A percentile compares a stretch with the other conserved stretches of the same genome.
Conservation (phyloP, 2,113 vertebrate species). For the Rafetus swinhoei region DNA sequence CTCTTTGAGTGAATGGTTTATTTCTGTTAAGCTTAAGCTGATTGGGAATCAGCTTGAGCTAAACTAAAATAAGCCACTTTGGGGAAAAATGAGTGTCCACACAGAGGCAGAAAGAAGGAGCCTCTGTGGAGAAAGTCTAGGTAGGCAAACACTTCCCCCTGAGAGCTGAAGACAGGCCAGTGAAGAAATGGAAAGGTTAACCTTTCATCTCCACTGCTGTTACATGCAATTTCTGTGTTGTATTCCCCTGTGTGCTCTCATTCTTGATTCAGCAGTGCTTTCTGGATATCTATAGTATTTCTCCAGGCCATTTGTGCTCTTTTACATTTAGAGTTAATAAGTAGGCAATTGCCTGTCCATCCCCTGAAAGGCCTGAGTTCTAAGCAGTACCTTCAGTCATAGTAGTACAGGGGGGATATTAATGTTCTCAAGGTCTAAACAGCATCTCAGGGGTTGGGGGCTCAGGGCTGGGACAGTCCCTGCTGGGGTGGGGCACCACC, state of each 20-base stretch:
- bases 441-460: no score
- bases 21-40: neutral
- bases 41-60: slow-evolving; percentile 8
- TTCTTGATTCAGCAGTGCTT: accelerated
- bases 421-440: neutral
- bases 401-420: neutral
- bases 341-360: neutral
- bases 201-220: accelerated
- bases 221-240: neutral
- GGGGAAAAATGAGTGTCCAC: neutral
- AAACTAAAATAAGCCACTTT: slow-evolving; percentile 19
- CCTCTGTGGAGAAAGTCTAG: neutral
- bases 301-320: accelerated
- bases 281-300: neutral
- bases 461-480: no score
- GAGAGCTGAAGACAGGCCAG: neutral
- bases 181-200: neutral
- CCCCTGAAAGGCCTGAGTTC: accelerated
- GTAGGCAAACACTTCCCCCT: neutral
- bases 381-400: neutral
- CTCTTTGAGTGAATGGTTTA: neutral
- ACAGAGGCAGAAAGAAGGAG: neutral
- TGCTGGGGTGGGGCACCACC: no score
- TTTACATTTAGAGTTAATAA: neutral
- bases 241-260: neutral